Evolutionary conservation across 2,888 invertebrate genomes (phyloP), one percentile per base, ranked within the genome.

Genomic region (Sinohyriopsis cumingii): DNA sequence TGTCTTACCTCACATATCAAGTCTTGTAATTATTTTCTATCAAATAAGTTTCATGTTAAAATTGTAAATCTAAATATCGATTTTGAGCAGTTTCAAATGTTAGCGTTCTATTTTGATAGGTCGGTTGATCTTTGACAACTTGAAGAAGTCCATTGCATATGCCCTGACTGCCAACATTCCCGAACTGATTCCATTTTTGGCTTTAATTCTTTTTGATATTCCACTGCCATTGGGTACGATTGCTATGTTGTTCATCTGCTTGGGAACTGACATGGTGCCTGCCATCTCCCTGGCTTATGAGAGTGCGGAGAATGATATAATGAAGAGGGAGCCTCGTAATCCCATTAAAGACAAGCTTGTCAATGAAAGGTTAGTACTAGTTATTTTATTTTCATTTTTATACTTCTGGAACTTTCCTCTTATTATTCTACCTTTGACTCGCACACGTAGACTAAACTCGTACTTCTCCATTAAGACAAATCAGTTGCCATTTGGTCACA

Each of bases 71-170:
- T 12, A 45, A 15, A 45, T 45, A 15, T 45, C 5, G 45, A 15
- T 45, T 45, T 45, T 45, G 45, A 45, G 12, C 9, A 3, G 53
- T 64, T 65, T 65, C 9, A 33, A 45, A 15, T 45, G 9, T 45
- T 33, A 1, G 33, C 12, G 19, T 22, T 61, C 33, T 67, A 59
- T 68, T 59, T 59, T 71, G 71, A 76, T 82, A 86, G 90, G 91
- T 54, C 85, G 92, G 77, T 92, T 98, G 84, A 98, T 98, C 92
- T 98, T 98, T 92, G 98, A 98, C 92, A 98, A 98, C 91, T 92
- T 98, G 91, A 98, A 98, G 92, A 98, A 98, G 91, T 98, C 97
- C 85, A 98, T 98, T 91, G 97, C 97, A 67, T 98, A 98, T 92
- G 97, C 97, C 75, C 92, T 98, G 75, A 97, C 98, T 83, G 97